phyloP scores from a whole-genome alignment of 1,140 invertebrate genomes.

The Rhyzopertha dominica region DNA sequence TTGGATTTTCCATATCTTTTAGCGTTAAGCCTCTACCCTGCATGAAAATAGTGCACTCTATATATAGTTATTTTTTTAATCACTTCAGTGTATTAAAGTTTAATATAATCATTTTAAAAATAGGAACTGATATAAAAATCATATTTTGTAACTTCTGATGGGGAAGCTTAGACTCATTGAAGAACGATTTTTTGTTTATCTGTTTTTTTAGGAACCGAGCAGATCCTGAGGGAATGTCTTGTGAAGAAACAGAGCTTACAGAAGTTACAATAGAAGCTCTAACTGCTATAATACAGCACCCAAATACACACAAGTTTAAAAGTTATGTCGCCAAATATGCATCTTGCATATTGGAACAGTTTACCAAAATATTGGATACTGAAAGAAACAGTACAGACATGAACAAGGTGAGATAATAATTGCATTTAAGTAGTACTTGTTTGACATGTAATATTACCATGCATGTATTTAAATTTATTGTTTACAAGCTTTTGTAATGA shows the following conservation, averaged over 20 bases:
- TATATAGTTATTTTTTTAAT: too few relatives aligned
- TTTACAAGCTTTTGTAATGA: too few relatives aligned
- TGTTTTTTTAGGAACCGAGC: constrained; percentile 36
- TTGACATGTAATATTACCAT: too few relatives aligned
- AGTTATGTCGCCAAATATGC: constrained; percentile 34
- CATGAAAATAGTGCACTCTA: too few relatives aligned
- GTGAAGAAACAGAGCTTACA: constrained; percentile 52
- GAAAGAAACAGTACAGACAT: constrained; percentile 31
- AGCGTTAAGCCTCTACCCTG: too few relatives aligned
- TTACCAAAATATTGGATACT: constrained; percentile 39
- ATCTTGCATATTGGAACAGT: constrained; percentile 40
- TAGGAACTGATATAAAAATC: too few relatives aligned
- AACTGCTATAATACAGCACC: constrained; percentile 41
- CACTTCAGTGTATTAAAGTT: too few relatives aligned
- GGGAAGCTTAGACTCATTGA: not conserved
- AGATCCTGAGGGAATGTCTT: constrained; percentile 47
- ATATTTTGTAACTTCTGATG: too few relatives aligned
- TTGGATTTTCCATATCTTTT: too few relatives aligned
- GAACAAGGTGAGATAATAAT: constrained; percentile 34
- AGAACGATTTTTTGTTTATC: constrained; percentile 6
- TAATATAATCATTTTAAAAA: too few relatives aligned
- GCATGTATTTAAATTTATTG: not conserved
- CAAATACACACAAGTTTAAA: constrained; percentile 33
- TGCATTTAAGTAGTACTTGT: constrained; percentile 11
- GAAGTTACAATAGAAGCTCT: constrained; percentile 60